Evolutionary conservation across 1,140 invertebrate genomes (phyloP), one percentile per base, ranked within the genome.

Genomic region (Listronotus bonariensis): DNA sequence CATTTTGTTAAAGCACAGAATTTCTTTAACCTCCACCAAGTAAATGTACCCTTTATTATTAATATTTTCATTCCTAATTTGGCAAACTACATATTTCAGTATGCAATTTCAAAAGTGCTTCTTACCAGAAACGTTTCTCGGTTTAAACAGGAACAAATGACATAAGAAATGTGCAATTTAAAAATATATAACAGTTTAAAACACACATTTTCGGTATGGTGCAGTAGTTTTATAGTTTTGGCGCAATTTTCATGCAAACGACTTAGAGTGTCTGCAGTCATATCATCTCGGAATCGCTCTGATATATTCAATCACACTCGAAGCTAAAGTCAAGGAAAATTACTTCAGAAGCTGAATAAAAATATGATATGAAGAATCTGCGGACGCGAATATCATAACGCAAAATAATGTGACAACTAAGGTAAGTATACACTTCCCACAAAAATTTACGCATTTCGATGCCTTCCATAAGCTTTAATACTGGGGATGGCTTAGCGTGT

Each of bases 191-290:
- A 60, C 57, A 46, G 34, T 60, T 60, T 60, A 60, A 51, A 60
- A 60, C 57, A 60, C 57, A 60, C 57, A 60, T 60, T 60, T 51
- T 60, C 31, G 57, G 45, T 42, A 49, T 60, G 57, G 15, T 52
- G 57, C 57, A 60, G 57, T 60, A 60, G 46, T 49, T 60, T 60
- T 60, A 60, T 51, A 38, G 57, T 60, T 60, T 34, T 60, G 57
- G 45, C 57, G 46, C 57, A 60, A 60, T 60, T 60, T 51, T 60
- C 57, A 41, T 40, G 31, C 17, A 60, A 60, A 49, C 36, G 57
- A 9, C 43, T 20, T 48, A 20, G 18, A 48, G 18, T 36, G 34
- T 18, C 56, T 59, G 56, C 46, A 52, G 57, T 49, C 45, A 60
- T 60, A 40, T 58, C 43, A 48, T 58, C 31, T 40, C 18, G 20